A percentile compares a stretch with the other conserved stretches of the same genome.
Evolutionary conservation across 2,113 vertebrate species (phyloP).

Genomic region (Ctenomys sociabilis): DNA sequence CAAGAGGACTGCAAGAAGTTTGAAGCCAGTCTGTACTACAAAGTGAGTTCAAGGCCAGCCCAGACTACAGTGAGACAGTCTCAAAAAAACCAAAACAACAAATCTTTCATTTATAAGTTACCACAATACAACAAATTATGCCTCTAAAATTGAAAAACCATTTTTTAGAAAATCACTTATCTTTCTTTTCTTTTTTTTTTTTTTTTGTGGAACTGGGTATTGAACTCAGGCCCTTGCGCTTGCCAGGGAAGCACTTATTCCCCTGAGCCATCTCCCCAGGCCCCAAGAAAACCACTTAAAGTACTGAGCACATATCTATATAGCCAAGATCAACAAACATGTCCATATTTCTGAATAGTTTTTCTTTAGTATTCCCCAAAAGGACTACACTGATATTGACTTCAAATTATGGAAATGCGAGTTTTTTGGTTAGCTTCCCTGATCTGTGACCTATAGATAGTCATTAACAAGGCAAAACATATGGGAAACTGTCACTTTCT

Average conservation of each 20-base stretch:
- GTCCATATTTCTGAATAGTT: background rate
- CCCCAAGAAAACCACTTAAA: too few species aligned
- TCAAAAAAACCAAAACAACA: too few species aligned
- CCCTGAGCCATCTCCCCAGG: too few species aligned
- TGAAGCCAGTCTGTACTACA: background rate
- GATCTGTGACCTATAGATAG: background rate
- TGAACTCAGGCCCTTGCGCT: too few species aligned
- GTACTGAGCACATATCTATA: background rate
- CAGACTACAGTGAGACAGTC: too few species aligned
- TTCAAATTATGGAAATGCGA: constrained; percentile 10
- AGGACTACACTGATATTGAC: background rate
- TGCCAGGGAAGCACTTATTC: too few species aligned
- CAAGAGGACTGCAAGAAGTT: background rate
- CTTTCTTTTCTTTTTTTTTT: too few species aligned
- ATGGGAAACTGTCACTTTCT: background rate
- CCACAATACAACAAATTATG: background rate
- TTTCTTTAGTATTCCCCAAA: constrained; percentile 2
- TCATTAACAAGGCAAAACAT: background rate
- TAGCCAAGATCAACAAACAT: background rate
- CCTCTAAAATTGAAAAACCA: constrained; percentile 33
- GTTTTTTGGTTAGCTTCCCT: background rate
- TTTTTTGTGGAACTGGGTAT: too few species aligned
- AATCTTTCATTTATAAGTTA: constrained; percentile 39
- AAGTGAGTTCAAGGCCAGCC: background rate
- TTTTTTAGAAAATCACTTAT: constrained; percentile 1